Base-by-base conservation (phyloP, 2,113 vertebrate species). In the Chelonoidis abingdonii region DNA sequence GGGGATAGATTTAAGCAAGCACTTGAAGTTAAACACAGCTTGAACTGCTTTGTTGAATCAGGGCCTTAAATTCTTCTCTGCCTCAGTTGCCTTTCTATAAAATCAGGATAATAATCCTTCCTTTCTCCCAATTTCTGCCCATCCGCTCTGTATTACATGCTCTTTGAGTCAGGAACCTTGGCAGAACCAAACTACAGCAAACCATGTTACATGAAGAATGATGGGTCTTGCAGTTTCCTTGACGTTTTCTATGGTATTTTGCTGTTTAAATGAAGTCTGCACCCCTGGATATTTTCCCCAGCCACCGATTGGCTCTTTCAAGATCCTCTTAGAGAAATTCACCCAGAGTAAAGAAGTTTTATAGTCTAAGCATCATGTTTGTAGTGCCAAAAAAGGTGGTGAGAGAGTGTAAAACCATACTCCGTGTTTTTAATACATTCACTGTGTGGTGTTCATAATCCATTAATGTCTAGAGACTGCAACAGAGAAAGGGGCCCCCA, bases 401-500 rank as follows among this genome's bases (percentile, higher is more conserved):
- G 24, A 54, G 22, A 27, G 38, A 0, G 12, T 31, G 49, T n/a
- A 41, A 72, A 89, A 82, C 41, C 0, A 25, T 31, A 65, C 4
- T 44, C 38, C 38, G 54, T 0, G 0, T 31, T 84, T 35, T 47
- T 49, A 29, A 65, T 1, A 84, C 54, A 5, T 2, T 29, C 31
- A 16, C 35, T 83, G 22, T 56, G 22, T 54, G 3, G 13, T 14
- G 1, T 22, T 25, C 5, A 16, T 21, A 57, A 22, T 41, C 44
- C 22, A 0, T 38, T 35, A 9, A 47, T 0, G 21, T 1, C 19
- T 0, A 0, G 59, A 4, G 52, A 35, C 38, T 25, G 50, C 17
- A 3, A 9, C 6, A 62, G 69, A 5, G 53, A 72, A 2, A 1
- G 27, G 29, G 31, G 29, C 44, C 52, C 38, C 72, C 10, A 24